Percentiles rank a stretch among this genome's conserved stretches.
Evolutionary conservation across 2,888 invertebrate species (phyloP).

Genomic region (Teleogryllus oceanicus): DNA sequence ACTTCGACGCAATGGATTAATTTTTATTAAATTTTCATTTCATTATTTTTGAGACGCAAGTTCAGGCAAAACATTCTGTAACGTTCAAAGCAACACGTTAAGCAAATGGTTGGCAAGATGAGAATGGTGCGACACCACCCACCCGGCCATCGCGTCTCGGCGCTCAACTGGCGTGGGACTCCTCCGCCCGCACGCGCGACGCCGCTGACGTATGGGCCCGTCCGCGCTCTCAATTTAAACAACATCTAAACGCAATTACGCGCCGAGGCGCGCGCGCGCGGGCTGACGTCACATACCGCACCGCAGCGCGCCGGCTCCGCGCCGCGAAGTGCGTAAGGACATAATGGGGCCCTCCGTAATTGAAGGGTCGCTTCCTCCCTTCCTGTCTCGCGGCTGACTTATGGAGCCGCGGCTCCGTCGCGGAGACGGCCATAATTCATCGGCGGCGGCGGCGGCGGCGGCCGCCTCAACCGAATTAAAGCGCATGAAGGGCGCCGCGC

Average conservation of each 20-base stretch:
- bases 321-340: conserved; percentile 1
- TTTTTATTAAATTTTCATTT: too few species aligned
- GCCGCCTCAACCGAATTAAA: background rate
- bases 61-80: too few species aligned
- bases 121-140: too few species aligned
- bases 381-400: background rate
- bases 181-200: background rate
- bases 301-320: background rate
- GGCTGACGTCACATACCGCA: background rate
- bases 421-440: background rate
- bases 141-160: too few species aligned
- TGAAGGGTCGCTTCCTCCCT: conserved; percentile 9
- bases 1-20: too few species aligned
- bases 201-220: conserved; percentile 4
- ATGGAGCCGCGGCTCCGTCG: conserved; percentile 4
- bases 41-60: too few species aligned
- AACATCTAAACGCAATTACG: conserved; percentile 10
- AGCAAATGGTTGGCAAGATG: too few species aligned
- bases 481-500: background rate
- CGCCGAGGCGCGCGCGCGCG: background rate
- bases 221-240: background rate
- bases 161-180: background rate
- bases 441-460: background rate
- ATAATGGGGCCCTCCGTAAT: background rate
- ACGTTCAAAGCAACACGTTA: too few species aligned